phyloP scores from a whole-genome alignment of 1,140 invertebrate species.

The Leptoteleia sp. region DNA sequence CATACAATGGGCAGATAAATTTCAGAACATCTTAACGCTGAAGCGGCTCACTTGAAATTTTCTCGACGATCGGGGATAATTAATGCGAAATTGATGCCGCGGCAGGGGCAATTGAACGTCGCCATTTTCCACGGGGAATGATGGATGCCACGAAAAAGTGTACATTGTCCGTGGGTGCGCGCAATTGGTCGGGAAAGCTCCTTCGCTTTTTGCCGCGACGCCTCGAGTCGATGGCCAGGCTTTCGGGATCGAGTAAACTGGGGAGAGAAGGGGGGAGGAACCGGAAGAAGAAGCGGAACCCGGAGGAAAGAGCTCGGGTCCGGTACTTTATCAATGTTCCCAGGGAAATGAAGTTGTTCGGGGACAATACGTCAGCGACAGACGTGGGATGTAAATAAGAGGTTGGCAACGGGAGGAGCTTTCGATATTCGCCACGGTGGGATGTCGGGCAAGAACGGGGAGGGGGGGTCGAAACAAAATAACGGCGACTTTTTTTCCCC shows the following conservation, averaged over 20 bases:
- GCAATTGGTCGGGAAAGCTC: constrained; percentile 22
- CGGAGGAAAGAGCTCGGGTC: constrained; percentile 24
- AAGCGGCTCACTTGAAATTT: too few species aligned
- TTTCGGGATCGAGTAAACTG: constrained; percentile 12
- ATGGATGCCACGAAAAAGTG: constrained; percentile 35
- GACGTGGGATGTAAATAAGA: constrained; percentile 51
- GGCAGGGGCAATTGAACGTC: constrained; percentile 1
- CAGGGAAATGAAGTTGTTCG: constrained; percentile 51
- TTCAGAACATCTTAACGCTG: too few species aligned
- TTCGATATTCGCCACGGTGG: constrained; percentile 33
- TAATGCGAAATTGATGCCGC: constrained; percentile 19
- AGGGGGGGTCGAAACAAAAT: constrained; percentile 24
- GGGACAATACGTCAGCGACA: constrained; percentile 52
- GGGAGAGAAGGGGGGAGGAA: constrained; percentile 3
- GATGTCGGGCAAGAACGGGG: not conserved
- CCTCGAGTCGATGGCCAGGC: constrained; percentile 6
- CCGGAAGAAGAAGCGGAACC: constrained; percentile 1
- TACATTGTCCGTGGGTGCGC: constrained; percentile 25
- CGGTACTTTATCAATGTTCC: constrained; percentile 58
- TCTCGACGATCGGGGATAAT: constrained; percentile 16
- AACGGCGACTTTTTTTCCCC: constrained; percentile 11
- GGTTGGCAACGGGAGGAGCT: constrained; percentile 21
- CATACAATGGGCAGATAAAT: too few species aligned
- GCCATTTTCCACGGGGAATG: constrained; percentile 4
- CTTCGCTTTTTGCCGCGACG: constrained; percentile 23